phyloP scores from a whole-genome alignment of 1,140 invertebrate species.

The Procambarus clarkii region DNA sequence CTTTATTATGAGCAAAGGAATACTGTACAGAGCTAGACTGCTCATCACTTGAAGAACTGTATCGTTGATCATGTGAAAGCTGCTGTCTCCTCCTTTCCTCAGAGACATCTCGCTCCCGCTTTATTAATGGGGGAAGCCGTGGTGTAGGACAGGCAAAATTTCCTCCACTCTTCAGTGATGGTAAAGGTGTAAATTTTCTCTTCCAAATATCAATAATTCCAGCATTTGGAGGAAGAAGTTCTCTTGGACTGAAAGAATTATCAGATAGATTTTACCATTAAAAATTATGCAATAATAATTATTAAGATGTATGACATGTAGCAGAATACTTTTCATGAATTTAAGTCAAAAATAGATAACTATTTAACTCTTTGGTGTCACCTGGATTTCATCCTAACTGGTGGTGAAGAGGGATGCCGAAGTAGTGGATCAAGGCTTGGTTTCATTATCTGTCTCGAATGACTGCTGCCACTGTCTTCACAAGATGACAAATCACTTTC shows the following conservation, averaged over 20 bases:
- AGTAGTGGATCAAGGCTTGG: slow-evolving; percentile 4
- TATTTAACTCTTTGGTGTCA: not conserved
- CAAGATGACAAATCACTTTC: slow-evolving; percentile 28
- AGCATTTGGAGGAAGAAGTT: slow-evolving; percentile 56
- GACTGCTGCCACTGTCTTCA: slow-evolving; percentile 9
- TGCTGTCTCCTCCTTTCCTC: slow-evolving; percentile 53
- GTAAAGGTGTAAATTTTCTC: slow-evolving; percentile 60
- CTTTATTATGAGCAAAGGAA: not conserved
- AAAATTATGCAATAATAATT: not conserved
- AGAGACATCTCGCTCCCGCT: slow-evolving; percentile 47
- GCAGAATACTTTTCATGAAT: not conserved
- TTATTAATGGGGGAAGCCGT: slow-evolving; percentile 18
- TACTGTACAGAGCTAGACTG: slow-evolving; percentile 8
- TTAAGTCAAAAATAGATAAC: not conserved
- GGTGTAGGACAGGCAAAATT: slow-evolving; percentile 40
- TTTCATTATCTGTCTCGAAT: not conserved
- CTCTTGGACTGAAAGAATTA: slow-evolving; percentile 52
- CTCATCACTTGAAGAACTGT: slow-evolving; percentile 23
- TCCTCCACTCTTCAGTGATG: slow-evolving; percentile 40
- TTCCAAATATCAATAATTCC: slow-evolving; percentile 56
- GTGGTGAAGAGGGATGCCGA: slow-evolving; percentile 50
- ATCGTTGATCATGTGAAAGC: not conserved
- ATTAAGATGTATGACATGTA: not conserved
- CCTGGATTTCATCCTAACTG: slow-evolving; percentile 59
- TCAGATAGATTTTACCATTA: not conserved